A percentile compares a stretch with the other conserved stretches of the same genome.
Conservation (phyloP, 2,888 invertebrate genomes). For the Cinara cedri region DNA sequence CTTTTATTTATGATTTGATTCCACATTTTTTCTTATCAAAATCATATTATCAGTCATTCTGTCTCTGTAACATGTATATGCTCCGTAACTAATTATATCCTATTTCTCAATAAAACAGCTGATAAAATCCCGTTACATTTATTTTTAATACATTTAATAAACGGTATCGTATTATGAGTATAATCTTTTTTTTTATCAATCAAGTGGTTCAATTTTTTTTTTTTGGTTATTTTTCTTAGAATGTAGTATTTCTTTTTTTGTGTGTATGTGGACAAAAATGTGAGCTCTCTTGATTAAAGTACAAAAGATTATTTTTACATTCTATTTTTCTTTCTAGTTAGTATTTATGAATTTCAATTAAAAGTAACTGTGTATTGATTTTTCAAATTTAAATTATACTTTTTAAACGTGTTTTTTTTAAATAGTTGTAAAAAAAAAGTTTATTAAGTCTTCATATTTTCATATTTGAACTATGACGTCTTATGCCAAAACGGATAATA, state of each 20-base stretch:
- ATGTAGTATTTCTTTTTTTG: constrained; percentile 36
- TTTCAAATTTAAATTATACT: neutral
- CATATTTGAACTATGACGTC: neutral
- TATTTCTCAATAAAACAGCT: constrained; percentile 50
- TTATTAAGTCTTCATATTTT: too few species aligned
- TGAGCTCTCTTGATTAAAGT: constrained; percentile 51
- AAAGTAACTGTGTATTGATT: neutral
- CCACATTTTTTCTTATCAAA: constrained; percentile 24
- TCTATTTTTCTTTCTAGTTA: neutral
- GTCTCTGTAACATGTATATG: too few species aligned
- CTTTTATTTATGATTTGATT: too few species aligned
- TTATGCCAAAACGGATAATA: constrained; percentile 2
- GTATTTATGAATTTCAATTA: too few species aligned
- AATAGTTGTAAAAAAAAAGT: too few species aligned
- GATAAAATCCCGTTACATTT: constrained; percentile 56
- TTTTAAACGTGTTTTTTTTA: neutral
- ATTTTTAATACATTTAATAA: constrained; percentile 46
- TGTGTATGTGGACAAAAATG: constrained; percentile 55
- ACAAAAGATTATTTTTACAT: constrained; percentile 51
- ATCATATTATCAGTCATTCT: constrained; percentile 33
- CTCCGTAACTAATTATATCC: constrained; percentile 28
- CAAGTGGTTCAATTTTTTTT: constrained; percentile 49
- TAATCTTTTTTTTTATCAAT: constrained; percentile 53
- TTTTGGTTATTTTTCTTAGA: constrained; percentile 38
- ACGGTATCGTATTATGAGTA: constrained; percentile 22